phyloP scores from a whole-genome alignment of 2,888 invertebrate genomes.

The Smittia sp. region DNA sequence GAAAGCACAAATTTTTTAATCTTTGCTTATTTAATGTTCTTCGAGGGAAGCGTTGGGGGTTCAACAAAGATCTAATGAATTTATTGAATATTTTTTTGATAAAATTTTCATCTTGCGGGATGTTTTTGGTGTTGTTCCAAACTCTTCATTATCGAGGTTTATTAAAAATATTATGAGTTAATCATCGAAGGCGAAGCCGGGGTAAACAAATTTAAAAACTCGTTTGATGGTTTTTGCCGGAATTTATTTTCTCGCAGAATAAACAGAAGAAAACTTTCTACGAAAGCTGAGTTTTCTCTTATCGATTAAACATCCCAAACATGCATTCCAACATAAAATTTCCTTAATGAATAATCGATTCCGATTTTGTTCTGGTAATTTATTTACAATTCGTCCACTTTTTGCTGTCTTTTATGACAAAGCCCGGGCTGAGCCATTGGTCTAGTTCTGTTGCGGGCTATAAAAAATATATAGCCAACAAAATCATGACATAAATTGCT shows the following conservation, averaged over 20 bases:
- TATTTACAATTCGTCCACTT: background rate
- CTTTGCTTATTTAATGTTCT: background rate
- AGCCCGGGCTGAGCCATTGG: background rate
- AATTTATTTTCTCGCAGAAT: background rate
- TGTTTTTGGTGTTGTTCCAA: background rate
- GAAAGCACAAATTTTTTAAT: no score
- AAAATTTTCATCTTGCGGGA: background rate
- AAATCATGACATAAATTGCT: slow-evolving; percentile 5
- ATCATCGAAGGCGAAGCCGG: no score
- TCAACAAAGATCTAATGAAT: background rate
- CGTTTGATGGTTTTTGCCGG: no score
- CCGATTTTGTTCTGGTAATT: background rate
- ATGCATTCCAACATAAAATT: background rate
- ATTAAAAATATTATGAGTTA: background rate
- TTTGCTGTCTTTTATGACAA: background rate
- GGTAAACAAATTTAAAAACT: no score
- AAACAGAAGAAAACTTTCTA: background rate
- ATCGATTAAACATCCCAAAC: background rate
- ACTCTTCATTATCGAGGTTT: background rate
- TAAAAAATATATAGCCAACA: slow-evolving; percentile 3
- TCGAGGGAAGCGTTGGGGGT: background rate
- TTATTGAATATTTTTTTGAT: background rate
- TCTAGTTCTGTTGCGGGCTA: background rate
- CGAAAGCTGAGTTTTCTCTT: background rate
- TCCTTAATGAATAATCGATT: slow-evolving; percentile 12